Evolutionary conservation across 2,113 vertebrate genomes (phyloP).

Genomic region (Atlantisia rogersi): DNA sequence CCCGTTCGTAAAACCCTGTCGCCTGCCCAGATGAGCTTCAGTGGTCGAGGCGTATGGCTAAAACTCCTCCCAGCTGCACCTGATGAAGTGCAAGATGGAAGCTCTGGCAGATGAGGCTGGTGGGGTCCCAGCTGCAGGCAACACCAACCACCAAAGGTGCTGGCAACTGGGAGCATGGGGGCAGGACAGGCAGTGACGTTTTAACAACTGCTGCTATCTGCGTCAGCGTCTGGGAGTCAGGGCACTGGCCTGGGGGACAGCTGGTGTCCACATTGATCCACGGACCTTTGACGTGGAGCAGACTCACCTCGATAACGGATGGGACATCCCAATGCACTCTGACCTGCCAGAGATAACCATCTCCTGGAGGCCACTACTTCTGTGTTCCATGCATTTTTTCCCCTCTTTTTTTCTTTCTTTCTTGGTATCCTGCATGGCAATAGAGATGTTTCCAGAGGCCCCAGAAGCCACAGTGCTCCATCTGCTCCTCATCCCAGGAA

Average conservation of each 20-base stretch:
- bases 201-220: background rate
- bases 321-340: background rate
- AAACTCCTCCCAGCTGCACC: background rate
- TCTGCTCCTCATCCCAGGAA: background rate
- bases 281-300: background rate
- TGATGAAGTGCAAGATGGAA: background rate
- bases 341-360: background rate
- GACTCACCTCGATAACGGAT: accelerated
- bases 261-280: background rate
- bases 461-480: background rate
- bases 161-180: background rate
- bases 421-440: background rate
- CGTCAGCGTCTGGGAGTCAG: background rate
- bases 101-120: background rate
- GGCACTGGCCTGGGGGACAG: conserved; percentile 19
- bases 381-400: background rate
- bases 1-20: background rate
- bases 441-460: background rate
- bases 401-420: background rate
- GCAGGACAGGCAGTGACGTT: background rate
- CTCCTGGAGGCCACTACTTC: background rate
- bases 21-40: background rate
- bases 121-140: background rate
- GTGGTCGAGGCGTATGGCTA: background rate
- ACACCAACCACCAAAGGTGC: background rate